These are phyloP conservation scores for Amiota communis DNA, from an alignment of 2,888 invertebrate genomes.

Conservation along the genomic window DNA sequence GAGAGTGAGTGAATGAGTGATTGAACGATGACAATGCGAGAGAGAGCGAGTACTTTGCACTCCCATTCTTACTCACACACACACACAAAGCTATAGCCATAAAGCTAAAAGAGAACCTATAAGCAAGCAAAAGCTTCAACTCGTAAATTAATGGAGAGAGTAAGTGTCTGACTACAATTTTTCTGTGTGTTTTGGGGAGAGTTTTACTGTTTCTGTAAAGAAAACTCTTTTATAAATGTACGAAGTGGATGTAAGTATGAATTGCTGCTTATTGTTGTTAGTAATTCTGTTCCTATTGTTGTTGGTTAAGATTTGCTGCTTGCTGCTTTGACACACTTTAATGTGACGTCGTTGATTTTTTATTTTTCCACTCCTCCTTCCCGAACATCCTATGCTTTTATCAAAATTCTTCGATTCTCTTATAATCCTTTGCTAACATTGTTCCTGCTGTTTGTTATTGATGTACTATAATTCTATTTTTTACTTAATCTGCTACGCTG, in stretches of 20 bases:
- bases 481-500: background rate
- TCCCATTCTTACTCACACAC: background rate
- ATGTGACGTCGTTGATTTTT: conserved; percentile 68
- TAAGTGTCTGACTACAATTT: too few species aligned
- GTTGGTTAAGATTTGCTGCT: conserved; percentile 37
- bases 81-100: background rate
- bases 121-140: background rate
- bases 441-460: too few species aligned
- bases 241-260: background rate
- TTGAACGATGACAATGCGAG: background rate
- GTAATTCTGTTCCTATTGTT: conserved; percentile 19
- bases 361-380: background rate
- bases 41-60: too few species aligned
- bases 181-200: too few species aligned
- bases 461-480: background rate
- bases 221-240: too few species aligned
- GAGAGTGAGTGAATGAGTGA: background rate
- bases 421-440: conserved; percentile 37
- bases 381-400: too few species aligned
- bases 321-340: conserved; percentile 69
- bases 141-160: background rate
- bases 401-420: conserved; percentile 36
- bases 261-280: background rate
- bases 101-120: background rate
- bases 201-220: too few species aligned